A percentile compares a stretch with the other conserved stretches of the same genome.
Evolutionary conservation across 2,888 invertebrate species (phyloP).

Genomic region (Drosophila anomelani): DNA sequence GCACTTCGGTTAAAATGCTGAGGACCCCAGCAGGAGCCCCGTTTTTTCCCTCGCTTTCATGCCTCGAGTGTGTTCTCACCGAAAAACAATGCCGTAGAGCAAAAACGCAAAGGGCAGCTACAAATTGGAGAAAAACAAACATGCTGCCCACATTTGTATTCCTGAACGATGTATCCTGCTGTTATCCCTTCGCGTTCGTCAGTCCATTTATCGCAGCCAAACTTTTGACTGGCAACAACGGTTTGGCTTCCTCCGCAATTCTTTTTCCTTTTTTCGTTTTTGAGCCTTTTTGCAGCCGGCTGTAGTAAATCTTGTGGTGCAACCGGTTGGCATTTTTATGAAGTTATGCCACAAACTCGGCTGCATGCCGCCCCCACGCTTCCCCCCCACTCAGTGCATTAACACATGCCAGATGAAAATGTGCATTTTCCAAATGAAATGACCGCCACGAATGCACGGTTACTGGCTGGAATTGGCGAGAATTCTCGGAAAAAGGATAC

Average conservation of each 20-base stretch:
- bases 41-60: conserved; percentile 48
- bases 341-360: conserved; percentile 43
- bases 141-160: conserved; percentile 66
- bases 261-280: conserved; percentile 6
- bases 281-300: conserved; percentile 14
- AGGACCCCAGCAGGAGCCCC: conserved; percentile 17
- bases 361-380: conserved; percentile 12
- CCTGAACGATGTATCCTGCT: conserved; percentile 50
- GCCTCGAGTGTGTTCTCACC: conserved; percentile 38
- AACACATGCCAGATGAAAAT: conserved; percentile 37
- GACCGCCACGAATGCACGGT: conserved; percentile 5
- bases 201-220: conserved; percentile 56
- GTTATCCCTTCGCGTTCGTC: conserved; percentile 54
- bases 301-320: conserved; percentile 52
- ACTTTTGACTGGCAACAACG: conserved; percentile 45
- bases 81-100: conserved; percentile 29
- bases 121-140: conserved; percentile 48
- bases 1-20: conserved; percentile 59
- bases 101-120: conserved; percentile 43
- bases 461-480: not conserved
- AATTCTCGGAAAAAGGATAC: conserved; percentile 1
- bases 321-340: conserved; percentile 52
- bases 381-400: conserved; percentile 19
- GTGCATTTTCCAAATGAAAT: conserved; percentile 40
- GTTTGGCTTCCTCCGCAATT: conserved; percentile 13